Evolutionary conservation across 2,113 vertebrate genomes (phyloP), one percentile per base, ranked within the genome.

Genomic region (Cisticola juncidis): DNA sequence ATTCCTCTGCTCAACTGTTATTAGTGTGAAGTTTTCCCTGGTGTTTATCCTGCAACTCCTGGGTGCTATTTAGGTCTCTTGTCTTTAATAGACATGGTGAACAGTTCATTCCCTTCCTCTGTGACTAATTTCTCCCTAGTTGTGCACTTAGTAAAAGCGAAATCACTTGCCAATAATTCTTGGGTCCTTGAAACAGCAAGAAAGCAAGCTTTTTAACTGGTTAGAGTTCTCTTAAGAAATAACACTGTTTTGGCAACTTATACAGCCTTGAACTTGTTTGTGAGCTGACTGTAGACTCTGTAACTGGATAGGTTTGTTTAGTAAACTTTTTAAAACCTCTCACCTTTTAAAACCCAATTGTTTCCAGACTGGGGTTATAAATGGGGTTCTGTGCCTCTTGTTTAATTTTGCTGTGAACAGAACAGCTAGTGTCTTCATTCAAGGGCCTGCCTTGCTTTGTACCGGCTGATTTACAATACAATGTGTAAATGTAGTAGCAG

Each of bases 311-410:
- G 53, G 60, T 94, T 95, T 95, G 76, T 88, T 96, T 96, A 88
- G 85, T 93, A 95, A 94, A 95, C 76, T 94, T 96, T 76, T 92
- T 24, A 78, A 96, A 97, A 81, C 82, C 68, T 88, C 88, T 96
- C 93, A 96, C 94, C 95, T 97, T 96, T 90, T 88, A 76, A 93
- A 97, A 96, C 58, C 14, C 44, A 71, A 48, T 90, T 94, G 78
- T 91, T 94, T 94, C 86, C 81, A 76, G 81, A 31, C 72, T 58
- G 44, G 45, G 48, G 33, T 94, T 92, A 69, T 92, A 94, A 94
- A 94, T 74, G 87, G 51, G 70, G 72, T 94, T 88, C 84, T 91
- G 45, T 74, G 88, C 72, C 47, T 89, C 62, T 86, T 88, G 86
- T 85, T 95, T 90, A 80, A 83, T 94, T 92, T 91, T 72, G 36